Base-by-base conservation (phyloP, 2,113 vertebrate species). In the Oenanthe melanoleuca region DNA sequence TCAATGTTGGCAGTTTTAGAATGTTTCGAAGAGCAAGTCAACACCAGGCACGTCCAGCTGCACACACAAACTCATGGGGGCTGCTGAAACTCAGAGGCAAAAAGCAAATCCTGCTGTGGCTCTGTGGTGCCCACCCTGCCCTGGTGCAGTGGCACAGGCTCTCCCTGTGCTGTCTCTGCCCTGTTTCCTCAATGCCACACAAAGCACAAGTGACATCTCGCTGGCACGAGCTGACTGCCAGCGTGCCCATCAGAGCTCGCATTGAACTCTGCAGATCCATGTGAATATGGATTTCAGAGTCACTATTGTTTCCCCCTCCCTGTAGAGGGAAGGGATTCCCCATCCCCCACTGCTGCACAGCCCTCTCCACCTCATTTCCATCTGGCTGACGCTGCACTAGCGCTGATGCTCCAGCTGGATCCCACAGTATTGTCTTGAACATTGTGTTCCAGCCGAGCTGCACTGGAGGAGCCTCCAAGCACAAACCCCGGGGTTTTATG, bases 391-490 rank as follows among this genome's bases (percentile, higher is more conserved):
- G 70, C 92, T 89, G 97, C 96, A 95, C 85, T 94, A 92, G 92
- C 74, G 93, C 92, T 50, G 88, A 95, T 93, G 92, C 85, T 97
- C 96, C 97, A 97, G 97, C 97, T 96, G 96, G 95, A 97, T 89
- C 92, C 93, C 95, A 59, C 92, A 91, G 93, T 2, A 96, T 98
- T 97, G 97, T 97, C 97, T 93, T 97, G 97, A 96, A 98, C 98
- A 98, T 97, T 98, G 98, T 98, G 98, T 98, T 98, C 98, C 97
- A 96, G 97, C 86, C 49, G 80, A 97, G 97, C 93, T 97, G 97
- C 97, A 97, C 97, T 95, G 92, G 87, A 79, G 72, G 97, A 97
- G 97, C 96, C 96, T 96, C 88, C 44, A 3, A 3, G n/a, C 57
- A 89, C 95, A 90, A 95, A 95, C 63, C 86, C 93, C 95, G 61